These are phyloP conservation scores for Drosophila orosa DNA, from an alignment of 1,140 invertebrate species.

Conservation along the genomic window DNA sequence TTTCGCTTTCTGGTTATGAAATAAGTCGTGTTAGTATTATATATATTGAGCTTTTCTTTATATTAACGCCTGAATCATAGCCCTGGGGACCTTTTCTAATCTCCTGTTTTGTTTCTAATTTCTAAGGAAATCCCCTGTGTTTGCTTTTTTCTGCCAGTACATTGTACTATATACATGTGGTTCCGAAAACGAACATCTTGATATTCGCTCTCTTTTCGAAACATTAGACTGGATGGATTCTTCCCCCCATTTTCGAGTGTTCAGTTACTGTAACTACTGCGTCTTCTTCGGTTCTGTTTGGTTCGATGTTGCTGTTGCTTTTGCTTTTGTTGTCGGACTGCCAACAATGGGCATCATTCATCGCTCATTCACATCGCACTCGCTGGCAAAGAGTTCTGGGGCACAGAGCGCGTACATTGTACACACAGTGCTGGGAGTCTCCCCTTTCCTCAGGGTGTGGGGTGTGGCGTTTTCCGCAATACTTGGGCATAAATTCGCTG, in stretches of 20 bases:
- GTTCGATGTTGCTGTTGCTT: constrained; percentile 13
- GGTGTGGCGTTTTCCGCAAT: constrained; percentile 72
- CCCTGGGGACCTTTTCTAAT: neutral
- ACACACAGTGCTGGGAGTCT: constrained; percentile 13
- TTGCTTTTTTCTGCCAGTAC: constrained; percentile 10
- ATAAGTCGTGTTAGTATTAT: neutral
- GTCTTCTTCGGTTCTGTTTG: constrained; percentile 44
- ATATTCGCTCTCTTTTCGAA: constrained; percentile 54
- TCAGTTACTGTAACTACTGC: constrained; percentile 64
- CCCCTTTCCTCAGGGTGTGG: constrained; percentile 24
- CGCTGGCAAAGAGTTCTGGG: constrained; percentile 48
- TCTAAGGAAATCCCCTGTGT: neutral
- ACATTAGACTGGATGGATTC: constrained; percentile 53
- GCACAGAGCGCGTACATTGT: constrained; percentile 54
- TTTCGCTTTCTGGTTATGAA: neutral
- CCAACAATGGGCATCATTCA: constrained; percentile 80
- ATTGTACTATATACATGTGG: constrained; percentile 7
- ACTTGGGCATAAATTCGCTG: constrained; percentile 56
- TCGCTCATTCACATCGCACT: constrained; percentile 62
- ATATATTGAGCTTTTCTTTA: neutral
- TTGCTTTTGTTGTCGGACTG: constrained; percentile 9
- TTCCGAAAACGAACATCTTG: constrained; percentile 10
- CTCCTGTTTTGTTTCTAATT: too few relatives aligned
- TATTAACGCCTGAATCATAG: neutral
- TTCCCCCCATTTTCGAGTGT: constrained; percentile 4